A percentile compares a stretch with the other conserved stretches of the same genome.
Evolutionary conservation across 2,888 invertebrate species (phyloP).

Genomic region (Ochlodes sylvanus): DNA sequence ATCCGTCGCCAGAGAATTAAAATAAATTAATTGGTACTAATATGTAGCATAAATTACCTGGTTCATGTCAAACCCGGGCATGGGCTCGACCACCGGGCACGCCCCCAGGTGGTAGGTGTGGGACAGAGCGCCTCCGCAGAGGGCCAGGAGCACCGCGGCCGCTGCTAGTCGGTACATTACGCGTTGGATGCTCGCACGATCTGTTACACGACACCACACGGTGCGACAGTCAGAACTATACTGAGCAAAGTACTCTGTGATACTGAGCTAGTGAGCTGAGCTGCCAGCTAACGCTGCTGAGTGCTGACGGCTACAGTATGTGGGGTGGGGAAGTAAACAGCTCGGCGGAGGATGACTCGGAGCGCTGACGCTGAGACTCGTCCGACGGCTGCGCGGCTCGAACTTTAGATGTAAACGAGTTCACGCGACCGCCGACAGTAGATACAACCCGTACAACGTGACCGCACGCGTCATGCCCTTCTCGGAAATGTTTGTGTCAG

Average conservation of each 20-base stretch:
- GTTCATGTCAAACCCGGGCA: conserved; percentile 90
- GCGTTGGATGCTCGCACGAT: not conserved
- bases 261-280: too few relatives aligned
- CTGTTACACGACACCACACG: not conserved
- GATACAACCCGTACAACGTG: too few relatives aligned
- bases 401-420: conserved; percentile 19
- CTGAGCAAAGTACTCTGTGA: too few relatives aligned
- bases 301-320: too few relatives aligned
- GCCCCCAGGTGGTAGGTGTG: conserved; percentile 91
- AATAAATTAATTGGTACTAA: not conserved
- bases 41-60: conserved; percentile 76
- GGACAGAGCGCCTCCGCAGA: conserved; percentile 65
- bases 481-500: conserved; percentile 21
- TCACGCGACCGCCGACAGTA: too few relatives aligned
- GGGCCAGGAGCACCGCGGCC: conserved; percentile 55
- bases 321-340: not conserved
- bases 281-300: too few relatives aligned
- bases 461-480: not conserved
- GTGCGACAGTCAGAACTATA: not conserved
- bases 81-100: conserved; percentile 90
- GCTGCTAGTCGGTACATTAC: conserved; percentile 55
- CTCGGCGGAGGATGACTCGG: conserved; percentile 1
- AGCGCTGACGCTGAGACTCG: not conserved
- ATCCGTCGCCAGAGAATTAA: conserved; percentile 6
- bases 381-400: not conserved